Percentiles rank a stretch among this genome's conserved stretches.
phyloP scores from a whole-genome alignment of 2,113 vertebrate species.

The Caloenas nicobarica region DNA sequence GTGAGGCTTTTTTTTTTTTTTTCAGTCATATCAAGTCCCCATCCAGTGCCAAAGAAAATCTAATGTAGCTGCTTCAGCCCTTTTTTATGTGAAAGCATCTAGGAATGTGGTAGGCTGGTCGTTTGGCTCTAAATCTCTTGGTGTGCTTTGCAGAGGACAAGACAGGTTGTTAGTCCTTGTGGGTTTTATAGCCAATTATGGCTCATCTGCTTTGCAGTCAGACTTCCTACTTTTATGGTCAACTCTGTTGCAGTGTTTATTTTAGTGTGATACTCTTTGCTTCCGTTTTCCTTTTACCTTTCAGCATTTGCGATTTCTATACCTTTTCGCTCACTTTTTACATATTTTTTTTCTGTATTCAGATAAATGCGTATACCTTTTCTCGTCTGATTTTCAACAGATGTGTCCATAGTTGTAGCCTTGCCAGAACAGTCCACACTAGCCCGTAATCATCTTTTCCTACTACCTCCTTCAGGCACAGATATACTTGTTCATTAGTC shows the following conservation, averaged over 20 bases:
- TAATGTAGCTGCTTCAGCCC: background rate
- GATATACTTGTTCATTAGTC: background rate
- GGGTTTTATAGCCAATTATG: slow-evolving; percentile 7
- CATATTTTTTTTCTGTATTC: background rate
- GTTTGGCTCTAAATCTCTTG: background rate
- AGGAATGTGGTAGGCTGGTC: background rate
- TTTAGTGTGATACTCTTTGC: background rate
- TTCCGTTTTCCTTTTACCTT: background rate
- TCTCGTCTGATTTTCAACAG: background rate
- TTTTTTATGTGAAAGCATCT: background rate
- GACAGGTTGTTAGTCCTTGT: background rate
- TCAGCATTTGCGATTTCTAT: background rate
- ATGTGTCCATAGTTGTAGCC: background rate
- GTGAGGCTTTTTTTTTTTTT: background rate
- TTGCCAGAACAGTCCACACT: background rate
- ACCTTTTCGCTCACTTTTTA: background rate
- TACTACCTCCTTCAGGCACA: background rate
- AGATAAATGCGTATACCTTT: background rate
- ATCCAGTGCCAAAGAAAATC: background rate
- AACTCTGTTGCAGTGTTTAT: slow-evolving; percentile 6
- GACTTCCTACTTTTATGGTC: background rate
- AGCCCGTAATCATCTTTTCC: background rate
- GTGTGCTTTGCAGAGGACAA: background rate
- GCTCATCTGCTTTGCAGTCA: slow-evolving; percentile 13
- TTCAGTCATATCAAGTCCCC: background rate